Conservation (phyloP, 2,888 invertebrate genomes). For the Leptopilina syphax region DNA sequence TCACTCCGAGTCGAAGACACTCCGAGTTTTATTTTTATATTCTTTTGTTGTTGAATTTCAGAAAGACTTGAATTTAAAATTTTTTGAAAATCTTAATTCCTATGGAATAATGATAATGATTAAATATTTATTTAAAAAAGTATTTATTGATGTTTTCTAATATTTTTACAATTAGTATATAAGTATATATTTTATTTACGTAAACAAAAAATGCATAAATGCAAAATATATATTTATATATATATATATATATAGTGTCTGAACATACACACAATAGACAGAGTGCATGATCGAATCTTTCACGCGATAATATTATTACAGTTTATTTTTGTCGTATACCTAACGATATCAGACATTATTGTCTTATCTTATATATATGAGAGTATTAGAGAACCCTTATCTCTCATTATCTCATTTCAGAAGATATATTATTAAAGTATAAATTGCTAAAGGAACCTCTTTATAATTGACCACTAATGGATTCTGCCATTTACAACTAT, state of each 20-base stretch:
- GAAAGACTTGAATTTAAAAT: too few species aligned
- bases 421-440: conserved; percentile 16
- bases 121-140: too few species aligned
- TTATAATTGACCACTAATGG: conserved; percentile 11
- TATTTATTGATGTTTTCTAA: too few species aligned
- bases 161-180: too few species aligned
- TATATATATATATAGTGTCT: neutral
- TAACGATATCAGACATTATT: conserved; percentile 27
- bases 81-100: too few species aligned
- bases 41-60: too few species aligned
- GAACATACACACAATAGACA: neutral
- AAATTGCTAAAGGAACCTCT: conserved; percentile 17
- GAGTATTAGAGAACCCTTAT: neutral
- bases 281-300: conserved; percentile 38
- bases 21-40: too few species aligned
- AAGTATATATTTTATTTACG: too few species aligned
- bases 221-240: too few species aligned
- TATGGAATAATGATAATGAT: too few species aligned
- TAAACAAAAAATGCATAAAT: too few species aligned
- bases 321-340: conserved; percentile 23
- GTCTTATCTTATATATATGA: conserved; percentile 7
- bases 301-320: conserved; percentile 29
- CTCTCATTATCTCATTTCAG: conserved; percentile 15
- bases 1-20: too few species aligned
- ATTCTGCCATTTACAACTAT: conserved; percentile 2